Base-by-base conservation (phyloP, 2,113 vertebrate species). In the Aix galericulata region DNA sequence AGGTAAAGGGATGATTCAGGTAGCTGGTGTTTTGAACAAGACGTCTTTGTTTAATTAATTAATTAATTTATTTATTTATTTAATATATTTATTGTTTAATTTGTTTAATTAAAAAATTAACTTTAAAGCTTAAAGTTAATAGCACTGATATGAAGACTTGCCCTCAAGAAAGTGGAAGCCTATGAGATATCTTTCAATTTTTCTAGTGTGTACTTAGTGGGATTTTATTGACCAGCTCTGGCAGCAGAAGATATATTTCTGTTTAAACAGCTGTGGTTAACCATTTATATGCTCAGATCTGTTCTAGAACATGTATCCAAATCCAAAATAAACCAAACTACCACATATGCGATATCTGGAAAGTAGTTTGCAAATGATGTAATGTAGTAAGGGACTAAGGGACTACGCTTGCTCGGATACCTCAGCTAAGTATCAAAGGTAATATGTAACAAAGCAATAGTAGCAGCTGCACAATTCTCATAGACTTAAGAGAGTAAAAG, bases 1-100 rank as follows among this genome's bases (percentile, higher is more conserved):
- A 13, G 88, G 89, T 86, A 95, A 97, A 97, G 89, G 94, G 94
- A 93, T 83, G 58, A 91, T 95, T 44, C 15, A 68, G 42, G 64
- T 13, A 85, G 82, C 76, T 88, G 76, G 17, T 66, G 94, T 67
- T 17, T 71, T 58, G 85, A 95, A 86, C 72, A 87, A 48, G 66
- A 95, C 92, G 72, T 25, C n/a, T n/a, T n/a, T n/a, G n/a, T n/a
- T n/a, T n/a, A n/a, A n/a, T n/a, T n/a, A n/a, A n/a, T n/a, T n/a
- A n/a, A n/a, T n/a, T n/a, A n/a, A n/a, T n/a, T n/a, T n/a, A n/a
- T n/a, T n/a, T n/a, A n/a, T n/a, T n/a, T n/a, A n/a, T n/a, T n/a
- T n/a, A n/a, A n/a, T n/a, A n/a, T n/a, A n/a, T n/a, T n/a, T n/a
- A n/a, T n/a, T n/a, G n/a, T n/a, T n/a, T n/a, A n/a, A n/a, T n/a